Evolutionary conservation across 1,140 invertebrate species (phyloP).

Genomic region (Rhagoletis pomonella): DNA sequence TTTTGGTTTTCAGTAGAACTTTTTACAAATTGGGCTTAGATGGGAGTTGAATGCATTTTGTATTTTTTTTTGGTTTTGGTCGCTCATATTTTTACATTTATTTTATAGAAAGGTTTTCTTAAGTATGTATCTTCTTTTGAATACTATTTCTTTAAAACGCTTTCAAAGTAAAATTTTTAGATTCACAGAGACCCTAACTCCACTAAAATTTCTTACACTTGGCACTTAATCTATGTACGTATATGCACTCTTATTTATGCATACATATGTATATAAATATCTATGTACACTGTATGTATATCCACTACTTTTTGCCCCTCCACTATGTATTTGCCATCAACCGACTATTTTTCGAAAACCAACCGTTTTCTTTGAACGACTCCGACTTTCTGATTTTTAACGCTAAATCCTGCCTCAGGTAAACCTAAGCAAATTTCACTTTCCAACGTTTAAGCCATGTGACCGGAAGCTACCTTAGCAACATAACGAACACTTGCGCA

Average conservation of each 20-base stretch:
- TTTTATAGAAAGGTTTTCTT: neutral
- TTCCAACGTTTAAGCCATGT: conserved; percentile 53
- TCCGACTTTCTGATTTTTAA: conserved; percentile 71
- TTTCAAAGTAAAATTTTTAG: neutral
- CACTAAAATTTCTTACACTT: neutral
- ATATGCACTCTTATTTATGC: neutral
- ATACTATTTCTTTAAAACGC: neutral
- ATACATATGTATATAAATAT: neutral
- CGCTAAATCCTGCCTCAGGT: conserved; percentile 53
- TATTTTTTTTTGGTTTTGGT: neutral
- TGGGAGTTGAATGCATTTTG: too few relatives aligned
- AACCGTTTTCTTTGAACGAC: conserved; percentile 72
- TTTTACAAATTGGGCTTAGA: too few relatives aligned
- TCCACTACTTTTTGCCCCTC: neutral
- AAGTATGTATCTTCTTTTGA: too few relatives aligned
- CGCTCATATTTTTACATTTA: neutral
- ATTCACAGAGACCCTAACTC: neutral
- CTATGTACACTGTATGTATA: neutral
- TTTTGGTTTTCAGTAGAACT: neutral
- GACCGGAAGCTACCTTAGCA: conserved; percentile 63
- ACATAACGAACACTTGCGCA: conserved; percentile 67
- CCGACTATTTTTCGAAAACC: conserved; percentile 56
- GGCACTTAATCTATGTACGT: neutral
- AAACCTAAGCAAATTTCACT: conserved; percentile 15
- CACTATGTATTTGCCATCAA: neutral